Evolutionary conservation across 2,797 vertebrate species (phyloP).

Genomic region (Danio tinwini): DNA sequence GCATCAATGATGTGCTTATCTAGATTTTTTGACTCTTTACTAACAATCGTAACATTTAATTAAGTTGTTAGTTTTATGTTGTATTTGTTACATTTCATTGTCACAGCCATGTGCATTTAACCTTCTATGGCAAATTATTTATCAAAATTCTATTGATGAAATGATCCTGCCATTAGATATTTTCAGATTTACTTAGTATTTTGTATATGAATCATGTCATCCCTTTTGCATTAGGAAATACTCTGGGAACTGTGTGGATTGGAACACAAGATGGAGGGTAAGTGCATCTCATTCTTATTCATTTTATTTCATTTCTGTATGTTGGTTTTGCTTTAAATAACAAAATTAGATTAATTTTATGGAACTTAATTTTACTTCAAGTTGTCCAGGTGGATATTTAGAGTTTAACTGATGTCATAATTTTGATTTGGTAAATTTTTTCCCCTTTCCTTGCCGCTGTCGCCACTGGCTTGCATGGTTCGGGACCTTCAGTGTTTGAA

Average conservation of each 20-base stretch:
- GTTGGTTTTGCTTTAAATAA: neutral
- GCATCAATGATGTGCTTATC: no score
- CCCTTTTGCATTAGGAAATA: slow-evolving; percentile 68
- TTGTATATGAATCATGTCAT: neutral
- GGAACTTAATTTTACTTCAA: no score
- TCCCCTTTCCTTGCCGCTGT: no score
- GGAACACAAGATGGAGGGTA: slow-evolving; percentile 89
- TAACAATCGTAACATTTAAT: neutral
- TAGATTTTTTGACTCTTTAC: neutral
- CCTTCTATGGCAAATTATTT: neutral
- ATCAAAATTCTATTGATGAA: neutral
- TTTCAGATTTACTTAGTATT: neutral
- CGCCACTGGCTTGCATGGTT: no score
- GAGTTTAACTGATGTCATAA: no score
- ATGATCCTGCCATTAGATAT: neutral
- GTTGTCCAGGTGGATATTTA: no score
- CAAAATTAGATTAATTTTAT: no score
- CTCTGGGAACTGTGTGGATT: slow-evolving; percentile 84
- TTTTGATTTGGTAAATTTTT: no score
- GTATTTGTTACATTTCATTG: neutral
- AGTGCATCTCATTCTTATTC: slow-evolving; percentile 48
- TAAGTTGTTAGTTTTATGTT: neutral
- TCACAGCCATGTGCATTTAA: neutral
- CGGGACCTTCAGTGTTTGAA: no score
- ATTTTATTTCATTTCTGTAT: neutral